Percentiles rank a stretch among this genome's conserved stretches.
Conservation (phyloP, 37 sponge, comb jelly and placozoan genomes). For the Tethya wilhelma region DNA sequence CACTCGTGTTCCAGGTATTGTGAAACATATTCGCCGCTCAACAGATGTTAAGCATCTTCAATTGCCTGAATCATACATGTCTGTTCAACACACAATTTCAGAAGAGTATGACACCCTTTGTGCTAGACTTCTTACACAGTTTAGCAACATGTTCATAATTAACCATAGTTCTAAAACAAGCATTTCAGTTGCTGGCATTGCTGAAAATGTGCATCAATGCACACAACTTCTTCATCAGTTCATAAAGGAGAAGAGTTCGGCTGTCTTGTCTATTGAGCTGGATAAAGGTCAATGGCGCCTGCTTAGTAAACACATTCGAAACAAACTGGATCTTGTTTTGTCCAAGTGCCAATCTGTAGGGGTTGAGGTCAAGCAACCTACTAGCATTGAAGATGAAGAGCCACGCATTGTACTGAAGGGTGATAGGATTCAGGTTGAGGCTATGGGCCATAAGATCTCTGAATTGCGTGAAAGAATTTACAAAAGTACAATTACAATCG, state of each 20-base stretch:
- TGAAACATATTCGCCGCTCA: too few relatives aligned
- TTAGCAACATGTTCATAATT: too few relatives aligned
- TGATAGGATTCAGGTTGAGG: not conserved
- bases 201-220: conserved; percentile 3
- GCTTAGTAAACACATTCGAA: conserved; percentile 2
- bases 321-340: conserved; percentile 15
- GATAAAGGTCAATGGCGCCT: conserved; percentile 44
- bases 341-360: not conserved
- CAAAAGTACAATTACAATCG: too few relatives aligned
- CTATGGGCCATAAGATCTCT: too few relatives aligned
- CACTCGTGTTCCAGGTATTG: too few relatives aligned
- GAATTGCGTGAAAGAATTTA: conserved; percentile 1
- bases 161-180: not conserved
- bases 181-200: conserved; percentile 12
- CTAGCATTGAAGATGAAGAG: not conserved
- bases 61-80: too few relatives aligned
- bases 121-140: too few relatives aligned
- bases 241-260: conserved; percentile 37
- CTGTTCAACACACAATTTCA: too few relatives aligned
- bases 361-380: not conserved
- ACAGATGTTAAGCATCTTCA: too few relatives aligned
- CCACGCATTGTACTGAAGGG: conserved; percentile 11
- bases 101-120: too few relatives aligned
- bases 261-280: not conserved
- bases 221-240: conserved; percentile 10